These are phyloP conservation scores for Cotesia glomerata DNA, from an alignment of 1,140 invertebrate genomes.

Conservation along the genomic window DNA sequence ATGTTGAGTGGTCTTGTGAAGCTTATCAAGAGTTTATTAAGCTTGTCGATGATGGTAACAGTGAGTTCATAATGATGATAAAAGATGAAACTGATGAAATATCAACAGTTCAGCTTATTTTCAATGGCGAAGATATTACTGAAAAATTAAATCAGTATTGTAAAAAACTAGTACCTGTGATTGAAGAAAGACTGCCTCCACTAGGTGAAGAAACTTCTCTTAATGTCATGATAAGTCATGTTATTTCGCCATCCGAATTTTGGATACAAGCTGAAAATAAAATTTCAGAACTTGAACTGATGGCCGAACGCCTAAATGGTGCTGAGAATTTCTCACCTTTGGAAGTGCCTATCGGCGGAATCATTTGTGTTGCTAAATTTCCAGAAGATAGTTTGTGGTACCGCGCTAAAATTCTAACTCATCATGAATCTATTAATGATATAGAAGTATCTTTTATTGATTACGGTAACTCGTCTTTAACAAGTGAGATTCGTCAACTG, in stretches of 20 bases:
- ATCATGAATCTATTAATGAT: constrained; percentile 62
- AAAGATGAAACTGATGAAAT: constrained; percentile 65
- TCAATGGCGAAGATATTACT: constrained; percentile 65
- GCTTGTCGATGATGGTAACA: constrained; percentile 47
- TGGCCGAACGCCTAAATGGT: constrained; percentile 66
- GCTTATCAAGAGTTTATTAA: constrained; percentile 46
- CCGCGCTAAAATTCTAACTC: constrained; percentile 69
- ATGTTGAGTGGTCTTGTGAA: constrained; percentile 45
- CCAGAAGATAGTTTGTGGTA: constrained; percentile 75
- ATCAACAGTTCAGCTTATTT: constrained; percentile 71
- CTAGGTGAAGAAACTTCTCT: constrained; percentile 57
- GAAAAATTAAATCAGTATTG: constrained; percentile 51
- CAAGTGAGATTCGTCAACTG: constrained; percentile 66
- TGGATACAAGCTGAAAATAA: constrained; percentile 74
- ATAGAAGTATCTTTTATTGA: constrained; percentile 76
- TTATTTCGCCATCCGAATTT: constrained; percentile 73
- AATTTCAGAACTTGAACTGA: constrained; percentile 67
- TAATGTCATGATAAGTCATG: constrained; percentile 70
- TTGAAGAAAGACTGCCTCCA: constrained; percentile 48
- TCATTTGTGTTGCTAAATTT: constrained; percentile 73
- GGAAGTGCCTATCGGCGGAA: constrained; percentile 62
- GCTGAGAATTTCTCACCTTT: constrained; percentile 65
- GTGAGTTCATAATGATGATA: constrained; percentile 50
- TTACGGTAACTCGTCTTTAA: constrained; percentile 74
- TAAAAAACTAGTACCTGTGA: constrained; percentile 19